A percentile compares a stretch with the other conserved stretches of the same genome.
Conservation (phyloP, 2,888 invertebrate genomes). For the Asteroscopus sphinx region DNA sequence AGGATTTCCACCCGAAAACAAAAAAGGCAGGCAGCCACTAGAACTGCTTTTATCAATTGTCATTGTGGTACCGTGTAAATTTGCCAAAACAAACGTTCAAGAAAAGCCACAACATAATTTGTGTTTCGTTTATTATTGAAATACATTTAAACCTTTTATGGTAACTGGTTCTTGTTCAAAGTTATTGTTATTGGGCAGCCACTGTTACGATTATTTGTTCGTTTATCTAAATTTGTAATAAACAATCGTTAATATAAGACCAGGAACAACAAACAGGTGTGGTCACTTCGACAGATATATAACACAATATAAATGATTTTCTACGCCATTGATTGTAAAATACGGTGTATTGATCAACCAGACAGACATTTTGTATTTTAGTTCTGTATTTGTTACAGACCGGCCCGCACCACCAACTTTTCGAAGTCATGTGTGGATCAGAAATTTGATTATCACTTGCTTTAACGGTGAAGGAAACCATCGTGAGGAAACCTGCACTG, state of each 20-base stretch:
- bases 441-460: no score
- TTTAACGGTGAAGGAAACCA: no score
- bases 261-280: constrained; percentile 49
- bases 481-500: no score
- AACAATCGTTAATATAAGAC: constrained; percentile 38
- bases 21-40: no score
- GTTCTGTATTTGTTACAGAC: not conserved
- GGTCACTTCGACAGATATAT: constrained; percentile 35
- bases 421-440: no score
- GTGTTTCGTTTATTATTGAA: constrained; percentile 26
- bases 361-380: constrained; percentile 2
- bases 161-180: constrained; percentile 21
- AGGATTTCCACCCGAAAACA: no score
- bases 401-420: no score
- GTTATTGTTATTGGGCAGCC: constrained; percentile 42
- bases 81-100: no score
- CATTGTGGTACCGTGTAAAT: no score
- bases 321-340: constrained; percentile 54
- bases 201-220: constrained; percentile 34
- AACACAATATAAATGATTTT: constrained; percentile 36
- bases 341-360: constrained; percentile 48
- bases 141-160: constrained; percentile 19
- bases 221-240: constrained; percentile 36
- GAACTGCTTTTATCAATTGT: no score
- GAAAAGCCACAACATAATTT: no score